Evolutionary conservation across 2,113 vertebrate species (phyloP).

Genomic region (Speoplatyrhinus poulsoni): DNA sequence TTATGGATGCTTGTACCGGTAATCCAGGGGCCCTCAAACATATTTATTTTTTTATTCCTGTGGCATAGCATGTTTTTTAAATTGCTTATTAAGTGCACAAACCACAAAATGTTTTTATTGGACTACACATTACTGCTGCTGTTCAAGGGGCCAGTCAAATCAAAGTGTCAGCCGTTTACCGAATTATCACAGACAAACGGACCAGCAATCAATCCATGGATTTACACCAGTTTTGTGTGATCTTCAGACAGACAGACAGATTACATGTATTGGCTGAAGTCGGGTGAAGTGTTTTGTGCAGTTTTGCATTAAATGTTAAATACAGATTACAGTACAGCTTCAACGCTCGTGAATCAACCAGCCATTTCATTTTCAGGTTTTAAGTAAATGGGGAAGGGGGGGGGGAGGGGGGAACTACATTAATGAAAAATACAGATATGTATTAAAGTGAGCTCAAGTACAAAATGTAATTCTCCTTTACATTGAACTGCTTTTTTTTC

Average conservation of each 20-base stretch:
- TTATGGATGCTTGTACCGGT: too few species aligned
- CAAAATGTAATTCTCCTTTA: conserved; percentile 1
- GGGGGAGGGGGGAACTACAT: too few species aligned
- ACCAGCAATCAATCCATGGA: not conserved
- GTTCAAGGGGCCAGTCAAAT: too few species aligned
- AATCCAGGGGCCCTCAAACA: too few species aligned
- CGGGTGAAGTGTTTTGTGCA: not conserved
- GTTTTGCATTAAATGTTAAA: not conserved
- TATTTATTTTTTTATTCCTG: too few species aligned
- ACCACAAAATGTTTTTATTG: too few species aligned
- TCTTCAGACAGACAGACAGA: conserved; percentile 13
- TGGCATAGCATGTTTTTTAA: too few species aligned
- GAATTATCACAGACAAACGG: not conserved
- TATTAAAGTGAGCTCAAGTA: conserved; percentile 15
- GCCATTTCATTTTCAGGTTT: not conserved
- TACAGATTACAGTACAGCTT: conserved; percentile 1
- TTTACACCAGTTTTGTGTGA: conserved; percentile 17
- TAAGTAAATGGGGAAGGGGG: not conserved
- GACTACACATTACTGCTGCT: too few species aligned
- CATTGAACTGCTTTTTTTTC: not conserved
- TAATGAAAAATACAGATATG: conserved; percentile 4
- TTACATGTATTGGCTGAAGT: conserved; percentile 19
- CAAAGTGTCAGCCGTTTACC: too few species aligned
- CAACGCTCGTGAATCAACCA: conserved; percentile 19
- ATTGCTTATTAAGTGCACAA: too few species aligned